Evolutionary conservation across 2,797 vertebrate species (phyloP).

Genomic region (Siniperca scherzeri): DNA sequence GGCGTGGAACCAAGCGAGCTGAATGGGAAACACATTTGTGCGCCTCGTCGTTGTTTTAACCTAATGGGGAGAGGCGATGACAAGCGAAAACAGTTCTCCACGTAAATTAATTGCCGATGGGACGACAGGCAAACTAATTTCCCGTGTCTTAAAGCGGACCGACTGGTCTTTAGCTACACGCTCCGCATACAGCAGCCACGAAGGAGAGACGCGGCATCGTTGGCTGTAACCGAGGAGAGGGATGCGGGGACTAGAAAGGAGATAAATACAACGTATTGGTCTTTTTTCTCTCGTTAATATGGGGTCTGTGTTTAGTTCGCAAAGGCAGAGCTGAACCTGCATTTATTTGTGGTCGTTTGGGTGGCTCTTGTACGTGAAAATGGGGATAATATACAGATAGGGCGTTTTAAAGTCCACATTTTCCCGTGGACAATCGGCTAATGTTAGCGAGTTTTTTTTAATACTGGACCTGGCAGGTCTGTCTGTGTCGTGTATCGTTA

Average conservation of each 20-base stretch:
- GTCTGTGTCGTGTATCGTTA: constrained; percentile 17
- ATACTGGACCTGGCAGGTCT: constrained; percentile 42
- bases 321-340: neutral
- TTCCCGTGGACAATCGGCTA: constrained; percentile 56
- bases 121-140: neutral
- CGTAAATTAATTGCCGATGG: constrained; percentile 24
- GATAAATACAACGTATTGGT: constrained; percentile 42
- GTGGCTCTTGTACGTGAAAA: constrained; percentile 21
- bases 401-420: constrained; percentile 77
- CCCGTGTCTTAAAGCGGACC: constrained; percentile 20
- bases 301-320: constrained; percentile 15
- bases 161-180: constrained; percentile 28
- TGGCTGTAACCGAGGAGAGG: constrained; percentile 30
- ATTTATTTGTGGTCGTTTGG: constrained; percentile 9
- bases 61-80: constrained; percentile 39
- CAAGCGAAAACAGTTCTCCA: constrained; percentile 43
- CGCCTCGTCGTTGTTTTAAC: constrained; percentile 39
- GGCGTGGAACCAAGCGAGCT: constrained; percentile 79
- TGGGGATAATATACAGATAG: constrained; percentile 55
- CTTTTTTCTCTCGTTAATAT: neutral
- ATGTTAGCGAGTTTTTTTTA: constrained; percentile 44
- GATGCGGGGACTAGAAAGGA: constrained; percentile 63
- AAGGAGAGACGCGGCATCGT: constrained; percentile 40
- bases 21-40: constrained; percentile 72
- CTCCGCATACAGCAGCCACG: constrained; percentile 15